Conservation (phyloP, 2,113 vertebrate genomes). For the Nannobrachium achirus region DNA sequence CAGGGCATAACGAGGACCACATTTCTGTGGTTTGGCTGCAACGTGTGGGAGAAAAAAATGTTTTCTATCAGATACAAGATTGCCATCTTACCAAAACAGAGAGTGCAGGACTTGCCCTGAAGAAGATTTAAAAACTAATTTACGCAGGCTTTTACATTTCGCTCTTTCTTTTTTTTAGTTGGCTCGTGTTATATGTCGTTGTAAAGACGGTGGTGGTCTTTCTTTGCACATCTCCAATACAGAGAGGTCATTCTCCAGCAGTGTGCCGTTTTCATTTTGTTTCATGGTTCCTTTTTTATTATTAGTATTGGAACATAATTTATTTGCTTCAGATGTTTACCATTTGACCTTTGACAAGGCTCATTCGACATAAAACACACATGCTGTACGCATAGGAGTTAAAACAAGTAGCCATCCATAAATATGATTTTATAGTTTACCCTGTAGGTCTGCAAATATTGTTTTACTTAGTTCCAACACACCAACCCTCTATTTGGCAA, state of each 20-base stretch:
- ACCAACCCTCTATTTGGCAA: too few species aligned
- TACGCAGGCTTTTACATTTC: constrained; percentile 21
- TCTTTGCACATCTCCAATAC: not conserved
- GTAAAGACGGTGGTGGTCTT: constrained; percentile 9
- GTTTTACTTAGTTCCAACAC: too few species aligned
- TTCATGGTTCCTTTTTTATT: not conserved
- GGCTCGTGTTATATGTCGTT: not conserved
- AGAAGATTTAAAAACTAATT: constrained; percentile 54
- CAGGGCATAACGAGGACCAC: constrained; percentile 42
- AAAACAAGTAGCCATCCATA: too few species aligned
- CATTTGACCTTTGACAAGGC: not conserved
- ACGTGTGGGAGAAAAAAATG: constrained; percentile 31
- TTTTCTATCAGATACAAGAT: constrained; percentile 47
- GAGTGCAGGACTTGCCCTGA: constrained; percentile 38
- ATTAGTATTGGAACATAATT: not conserved
- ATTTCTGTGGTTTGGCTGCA: constrained; percentile 49
- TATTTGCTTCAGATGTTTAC: constrained; percentile 8
- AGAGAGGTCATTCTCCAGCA: constrained; percentile 21
- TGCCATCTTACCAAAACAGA: constrained; percentile 41
- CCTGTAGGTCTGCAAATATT: too few species aligned
- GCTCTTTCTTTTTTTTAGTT: too few species aligned
- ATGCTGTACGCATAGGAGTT: too few species aligned
- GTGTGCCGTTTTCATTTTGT: constrained; percentile 12
- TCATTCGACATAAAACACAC: too few species aligned
- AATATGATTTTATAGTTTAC: too few species aligned